Conservation (phyloP, 2,113 vertebrate genomes). For the Lasiurus borealis region DNA sequence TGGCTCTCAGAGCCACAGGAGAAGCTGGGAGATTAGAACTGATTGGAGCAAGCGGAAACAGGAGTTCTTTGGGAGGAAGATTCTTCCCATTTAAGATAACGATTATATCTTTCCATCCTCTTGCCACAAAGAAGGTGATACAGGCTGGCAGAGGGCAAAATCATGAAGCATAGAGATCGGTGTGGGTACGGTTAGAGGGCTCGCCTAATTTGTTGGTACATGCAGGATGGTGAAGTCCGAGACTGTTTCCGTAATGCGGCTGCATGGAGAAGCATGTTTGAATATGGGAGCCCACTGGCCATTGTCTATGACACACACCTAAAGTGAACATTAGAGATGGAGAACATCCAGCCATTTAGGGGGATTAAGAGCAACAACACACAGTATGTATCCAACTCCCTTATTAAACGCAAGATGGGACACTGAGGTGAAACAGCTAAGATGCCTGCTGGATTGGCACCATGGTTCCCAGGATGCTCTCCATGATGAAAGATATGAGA, state of each 20-base stretch:
- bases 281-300: neutral
- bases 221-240: neutral
- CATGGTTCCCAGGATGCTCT: neutral
- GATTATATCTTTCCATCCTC: neutral
- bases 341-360: neutral
- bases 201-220: neutral
- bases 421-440: neutral
- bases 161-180: neutral
- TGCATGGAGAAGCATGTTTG: neutral
- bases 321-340: slow-evolving; percentile 32
- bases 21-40: neutral
- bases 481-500: neutral
- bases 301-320: neutral
- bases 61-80: slow-evolving; percentile 5
- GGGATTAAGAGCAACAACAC: neutral
- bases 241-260: neutral
- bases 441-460: neutral
- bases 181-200: neutral
- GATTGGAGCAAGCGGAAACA: neutral
- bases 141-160: neutral
- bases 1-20: neutral
- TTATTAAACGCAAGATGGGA: slow-evolving; percentile 1
- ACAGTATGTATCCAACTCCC: neutral
- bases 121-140: neutral
- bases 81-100: neutral